Percentiles rank a stretch among this genome's conserved stretches.
These are phyloP conservation scores for Harpagoxenus sublaevis DNA, from an alignment of 2,888 invertebrate species.

Conservation along the genomic window DNA sequence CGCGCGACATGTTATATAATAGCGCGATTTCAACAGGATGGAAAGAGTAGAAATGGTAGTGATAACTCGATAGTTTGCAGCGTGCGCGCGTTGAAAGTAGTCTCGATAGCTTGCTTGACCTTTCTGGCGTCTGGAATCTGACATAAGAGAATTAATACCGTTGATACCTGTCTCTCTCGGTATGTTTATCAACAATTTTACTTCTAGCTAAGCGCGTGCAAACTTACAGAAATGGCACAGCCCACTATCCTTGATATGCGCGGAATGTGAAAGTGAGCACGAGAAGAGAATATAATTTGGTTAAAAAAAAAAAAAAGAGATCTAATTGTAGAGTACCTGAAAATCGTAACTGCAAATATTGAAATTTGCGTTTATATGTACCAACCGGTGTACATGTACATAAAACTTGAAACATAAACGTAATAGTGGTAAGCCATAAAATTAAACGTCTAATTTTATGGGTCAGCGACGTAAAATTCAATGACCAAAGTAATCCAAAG, in stretches of 20 bases:
- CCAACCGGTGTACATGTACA: background rate
- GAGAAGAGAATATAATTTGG: slow-evolving; percentile 28
- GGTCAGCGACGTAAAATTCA: slow-evolving; percentile 12
- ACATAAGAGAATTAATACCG: slow-evolving; percentile 45
- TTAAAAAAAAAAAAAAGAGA: background rate
- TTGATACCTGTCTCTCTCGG: slow-evolving; percentile 35
- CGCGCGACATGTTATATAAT: slow-evolving; percentile 32
- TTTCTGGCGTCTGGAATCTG: slow-evolving; percentile 50
- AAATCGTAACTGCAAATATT: background rate
- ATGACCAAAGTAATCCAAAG: background rate
- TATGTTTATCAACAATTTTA: slow-evolving; percentile 54
- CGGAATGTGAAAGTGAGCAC: slow-evolving; percentile 47
- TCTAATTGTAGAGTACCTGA: background rate
- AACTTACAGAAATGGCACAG: slow-evolving; percentile 22
- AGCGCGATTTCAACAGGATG: background rate
- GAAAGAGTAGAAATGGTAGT: slow-evolving; percentile 20
- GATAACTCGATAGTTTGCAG: slow-evolving; percentile 42
- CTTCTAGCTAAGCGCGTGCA: slow-evolving; percentile 22
- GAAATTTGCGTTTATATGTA: background rate
- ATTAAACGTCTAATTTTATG: slow-evolving; percentile 4
- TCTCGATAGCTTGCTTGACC: slow-evolving; percentile 50
- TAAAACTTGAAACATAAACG: background rate
- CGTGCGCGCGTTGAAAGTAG: slow-evolving; percentile 45
- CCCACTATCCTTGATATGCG: slow-evolving; percentile 12
- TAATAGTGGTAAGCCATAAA: background rate